Percentiles rank a stretch among this genome's conserved stretches.
phyloP scores from a whole-genome alignment of 1,140 invertebrate genomes.

The Medauroidea extradentata region DNA sequence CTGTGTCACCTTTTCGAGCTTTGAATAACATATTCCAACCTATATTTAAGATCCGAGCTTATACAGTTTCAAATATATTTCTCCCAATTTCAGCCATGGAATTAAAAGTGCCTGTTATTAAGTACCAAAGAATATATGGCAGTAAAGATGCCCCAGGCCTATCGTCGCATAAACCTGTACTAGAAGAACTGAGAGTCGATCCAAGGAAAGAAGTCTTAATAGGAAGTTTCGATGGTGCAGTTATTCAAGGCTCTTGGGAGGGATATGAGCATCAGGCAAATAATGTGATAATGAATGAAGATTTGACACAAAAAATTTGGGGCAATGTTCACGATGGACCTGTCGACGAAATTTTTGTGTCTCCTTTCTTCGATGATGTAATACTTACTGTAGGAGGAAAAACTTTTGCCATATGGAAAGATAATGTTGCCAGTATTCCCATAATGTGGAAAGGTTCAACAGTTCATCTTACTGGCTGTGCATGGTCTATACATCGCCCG shows the following conservation, averaged over 20 bases:
- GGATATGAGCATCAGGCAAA: constrained; percentile 57
- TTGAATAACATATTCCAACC: neutral
- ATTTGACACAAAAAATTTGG: constrained; percentile 42
- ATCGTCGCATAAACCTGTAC: neutral
- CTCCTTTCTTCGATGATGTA: constrained; percentile 48
- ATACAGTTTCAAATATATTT: neutral
- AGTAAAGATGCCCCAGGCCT: neutral
- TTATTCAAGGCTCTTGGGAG: constrained; percentile 51
- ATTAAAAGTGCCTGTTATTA: neutral
- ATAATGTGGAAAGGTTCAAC: neutral
- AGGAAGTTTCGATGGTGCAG: constrained; percentile 43
- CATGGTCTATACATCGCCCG: constrained; percentile 47
- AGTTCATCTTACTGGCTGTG: constrained; percentile 47
- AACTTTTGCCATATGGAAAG: constrained; percentile 55
- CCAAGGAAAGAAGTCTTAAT: neutral
- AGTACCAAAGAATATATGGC: neutral
- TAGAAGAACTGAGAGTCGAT: neutral
- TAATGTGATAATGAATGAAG: constrained; percentile 50
- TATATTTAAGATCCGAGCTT: neutral
- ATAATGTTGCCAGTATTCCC: constrained; percentile 29
- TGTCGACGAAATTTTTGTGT: constrained; percentile 50
- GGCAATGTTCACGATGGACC: constrained; percentile 62
- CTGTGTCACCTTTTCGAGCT: neutral
- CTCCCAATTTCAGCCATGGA: neutral
- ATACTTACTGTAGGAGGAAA: constrained; percentile 54